These are phyloP conservation scores for Rhea americana DNA, from an alignment of 2,113 vertebrate genomes.

Conservation along the genomic window DNA sequence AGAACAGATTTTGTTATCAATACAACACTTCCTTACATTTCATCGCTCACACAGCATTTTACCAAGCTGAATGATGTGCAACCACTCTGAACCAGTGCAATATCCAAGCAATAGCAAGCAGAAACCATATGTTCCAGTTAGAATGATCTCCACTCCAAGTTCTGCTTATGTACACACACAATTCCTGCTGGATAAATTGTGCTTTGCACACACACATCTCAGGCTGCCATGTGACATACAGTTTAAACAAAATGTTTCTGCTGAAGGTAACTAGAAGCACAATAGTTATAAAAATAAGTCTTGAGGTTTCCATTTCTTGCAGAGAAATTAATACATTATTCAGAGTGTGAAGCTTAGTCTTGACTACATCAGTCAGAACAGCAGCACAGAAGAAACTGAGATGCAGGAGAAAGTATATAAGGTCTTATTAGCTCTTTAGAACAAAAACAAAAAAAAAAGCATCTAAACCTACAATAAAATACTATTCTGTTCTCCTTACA, in stretches of 20 bases:
- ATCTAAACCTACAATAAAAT: not conserved
- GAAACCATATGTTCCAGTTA: not conserved
- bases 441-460: not conserved
- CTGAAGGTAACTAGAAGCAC: not conserved
- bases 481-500: not conserved
- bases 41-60: not conserved
- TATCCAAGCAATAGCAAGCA: accelerated
- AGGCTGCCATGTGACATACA: not conserved
- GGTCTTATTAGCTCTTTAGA: not conserved
- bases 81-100: not conserved
- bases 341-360: not conserved
- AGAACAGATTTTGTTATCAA: not conserved
- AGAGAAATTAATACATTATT: constrained; percentile 52
- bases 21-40: not conserved
- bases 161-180: accelerated
- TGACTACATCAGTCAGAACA: constrained; percentile 3
- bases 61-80: accelerated
- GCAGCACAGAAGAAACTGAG: not conserved
- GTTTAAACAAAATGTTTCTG: not conserved
- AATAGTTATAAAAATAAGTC: not conserved
- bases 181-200: not conserved
- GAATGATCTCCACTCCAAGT: not conserved
- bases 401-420: constrained; percentile 3
- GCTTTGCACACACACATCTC: not conserved
- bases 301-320: not conserved